phyloP scores from a whole-genome alignment of 2,888 invertebrate genomes.

The Philereme transversata region DNA sequence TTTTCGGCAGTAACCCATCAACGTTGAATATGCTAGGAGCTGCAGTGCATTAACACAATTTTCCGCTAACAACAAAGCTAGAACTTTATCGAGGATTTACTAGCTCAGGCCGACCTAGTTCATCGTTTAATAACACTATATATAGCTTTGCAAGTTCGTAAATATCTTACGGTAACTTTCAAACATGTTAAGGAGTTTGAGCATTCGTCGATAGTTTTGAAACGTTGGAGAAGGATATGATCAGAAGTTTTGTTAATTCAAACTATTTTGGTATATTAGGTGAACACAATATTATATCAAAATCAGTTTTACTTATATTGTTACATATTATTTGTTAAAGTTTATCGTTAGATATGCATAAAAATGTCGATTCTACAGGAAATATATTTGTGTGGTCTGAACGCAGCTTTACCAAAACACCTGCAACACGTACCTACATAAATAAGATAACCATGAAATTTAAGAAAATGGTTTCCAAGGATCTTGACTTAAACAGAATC shows the following conservation, averaged over 20 bases:
- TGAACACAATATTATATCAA: no score
- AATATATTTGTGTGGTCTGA: neutral
- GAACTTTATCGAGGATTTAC: slow-evolving; percentile 32
- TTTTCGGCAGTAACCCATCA: slow-evolving; percentile 21
- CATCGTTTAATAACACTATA: slow-evolving; percentile 19
- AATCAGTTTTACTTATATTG: no score
- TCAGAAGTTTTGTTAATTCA: neutral
- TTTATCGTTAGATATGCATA: no score
- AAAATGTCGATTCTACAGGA: neutral
- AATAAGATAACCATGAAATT: slow-evolving; percentile 29
- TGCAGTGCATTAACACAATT: slow-evolving; percentile 35
- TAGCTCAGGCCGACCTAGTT: slow-evolving; percentile 31
- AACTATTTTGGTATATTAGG: no score
- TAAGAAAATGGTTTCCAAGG: slow-evolving; percentile 30
- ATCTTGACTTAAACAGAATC: slow-evolving; percentile 15
- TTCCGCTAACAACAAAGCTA: slow-evolving; percentile 33
- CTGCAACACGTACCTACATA: slow-evolving; percentile 28
- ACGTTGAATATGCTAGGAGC: slow-evolving; percentile 32
- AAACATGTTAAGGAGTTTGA: slow-evolving; percentile 5
- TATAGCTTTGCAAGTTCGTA: slow-evolving; percentile 1
- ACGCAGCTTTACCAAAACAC: slow-evolving; percentile 19
- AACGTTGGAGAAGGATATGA: neutral
- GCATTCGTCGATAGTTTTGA: neutral
- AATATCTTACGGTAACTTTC: neutral
- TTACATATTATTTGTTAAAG: no score